These are phyloP conservation scores for Cecidostiba fungosa DNA, from an alignment of 2,888 invertebrate species.

Conservation along the genomic window DNA sequence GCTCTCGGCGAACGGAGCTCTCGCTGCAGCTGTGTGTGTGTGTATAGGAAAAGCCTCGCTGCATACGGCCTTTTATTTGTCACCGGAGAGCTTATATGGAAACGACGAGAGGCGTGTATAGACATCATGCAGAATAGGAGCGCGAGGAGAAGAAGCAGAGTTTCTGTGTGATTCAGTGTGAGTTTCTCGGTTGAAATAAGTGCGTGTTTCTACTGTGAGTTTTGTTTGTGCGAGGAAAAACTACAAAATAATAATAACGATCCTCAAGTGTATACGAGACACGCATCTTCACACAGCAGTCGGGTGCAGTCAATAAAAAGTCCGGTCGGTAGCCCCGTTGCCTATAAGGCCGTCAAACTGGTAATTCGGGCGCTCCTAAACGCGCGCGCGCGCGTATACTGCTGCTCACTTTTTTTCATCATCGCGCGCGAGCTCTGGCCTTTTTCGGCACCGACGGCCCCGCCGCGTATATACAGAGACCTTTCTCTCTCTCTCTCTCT, in stretches of 20 bases:
- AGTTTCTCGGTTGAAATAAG: too few species aligned
- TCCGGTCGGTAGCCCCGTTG: not conserved
- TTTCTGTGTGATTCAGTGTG: too few species aligned
- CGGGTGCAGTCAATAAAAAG: not conserved
- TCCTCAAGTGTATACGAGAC: too few species aligned
- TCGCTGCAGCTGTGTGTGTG: slow-evolving; percentile 63
- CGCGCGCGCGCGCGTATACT: slow-evolving; percentile 61
- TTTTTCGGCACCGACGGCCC: slow-evolving; percentile 61
- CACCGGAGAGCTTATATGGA: slow-evolving; percentile 53
- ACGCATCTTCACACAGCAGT: too few species aligned
- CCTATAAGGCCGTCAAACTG: slow-evolving; percentile 77
- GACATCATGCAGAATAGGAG: too few species aligned
- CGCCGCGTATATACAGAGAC: slow-evolving; percentile 56
- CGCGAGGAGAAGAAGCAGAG: too few species aligned
- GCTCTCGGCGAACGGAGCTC: slow-evolving; percentile 70
- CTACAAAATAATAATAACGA: too few species aligned
- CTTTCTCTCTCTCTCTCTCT: slow-evolving; percentile 29
- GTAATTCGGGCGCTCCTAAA: slow-evolving; percentile 73
- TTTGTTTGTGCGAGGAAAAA: too few species aligned
- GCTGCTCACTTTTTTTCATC: slow-evolving; percentile 63
- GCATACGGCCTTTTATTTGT: slow-evolving; percentile 39
- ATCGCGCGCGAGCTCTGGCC: slow-evolving; percentile 61
- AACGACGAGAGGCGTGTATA: not conserved
- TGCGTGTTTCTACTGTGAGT: too few species aligned
- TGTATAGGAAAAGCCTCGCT: slow-evolving; percentile 6